phyloP scores from a whole-genome alignment of 1,140 invertebrate species.

The Harpegnathos saltator region DNA sequence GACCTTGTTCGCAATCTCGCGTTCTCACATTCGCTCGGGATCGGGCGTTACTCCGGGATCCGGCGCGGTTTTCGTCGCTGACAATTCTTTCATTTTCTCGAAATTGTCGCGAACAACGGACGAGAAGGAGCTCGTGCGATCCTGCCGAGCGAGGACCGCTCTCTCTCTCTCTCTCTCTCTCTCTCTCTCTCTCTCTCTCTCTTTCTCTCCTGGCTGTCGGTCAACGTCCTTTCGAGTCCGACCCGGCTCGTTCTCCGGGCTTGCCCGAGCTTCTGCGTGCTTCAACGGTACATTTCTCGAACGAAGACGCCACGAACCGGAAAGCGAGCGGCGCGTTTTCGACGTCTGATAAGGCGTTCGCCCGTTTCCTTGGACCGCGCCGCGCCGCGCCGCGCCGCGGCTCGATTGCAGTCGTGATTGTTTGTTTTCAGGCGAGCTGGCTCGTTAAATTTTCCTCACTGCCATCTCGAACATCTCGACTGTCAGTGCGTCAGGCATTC shows the following conservation, averaged over 20 bases:
- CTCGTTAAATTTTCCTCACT: constrained; percentile 1
- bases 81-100: not conserved
- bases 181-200: no score
- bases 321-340: constrained; percentile 37
- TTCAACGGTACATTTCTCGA: constrained; percentile 28
- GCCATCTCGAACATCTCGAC: no score
- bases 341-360: not conserved
- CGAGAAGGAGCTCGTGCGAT: not conserved
- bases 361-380: not conserved
- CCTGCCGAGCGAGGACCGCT: constrained; percentile 6
- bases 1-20: not conserved
- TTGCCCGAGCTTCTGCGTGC: constrained; percentile 27
- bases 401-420: not conserved
- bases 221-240: constrained; percentile 36
- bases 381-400: no score
- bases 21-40: not conserved
- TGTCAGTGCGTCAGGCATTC: no score
- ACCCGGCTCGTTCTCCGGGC: not conserved
- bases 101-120: not conserved
- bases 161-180: not conserved
- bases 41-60: no score
- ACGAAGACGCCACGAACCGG: constrained; percentile 9
- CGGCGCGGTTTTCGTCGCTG: not conserved
- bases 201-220: not conserved
- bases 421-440: not conserved